These are phyloP conservation scores for Drymonia ruficornis DNA, from an alignment of 2,888 invertebrate species.

Conservation along the genomic window DNA sequence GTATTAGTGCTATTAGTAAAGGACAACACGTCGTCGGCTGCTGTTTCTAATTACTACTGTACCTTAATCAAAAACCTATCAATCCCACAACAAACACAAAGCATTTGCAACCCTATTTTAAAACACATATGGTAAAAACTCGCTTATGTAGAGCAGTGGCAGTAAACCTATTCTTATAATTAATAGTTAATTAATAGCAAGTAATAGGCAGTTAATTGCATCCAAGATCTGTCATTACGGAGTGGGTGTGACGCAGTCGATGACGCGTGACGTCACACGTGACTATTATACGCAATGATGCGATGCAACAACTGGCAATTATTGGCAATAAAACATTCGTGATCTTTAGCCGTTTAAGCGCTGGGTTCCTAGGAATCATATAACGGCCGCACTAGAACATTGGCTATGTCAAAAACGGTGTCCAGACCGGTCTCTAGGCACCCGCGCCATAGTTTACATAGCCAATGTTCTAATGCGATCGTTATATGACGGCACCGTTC, in stretches of 20 bases:
- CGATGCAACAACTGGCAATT: no score
- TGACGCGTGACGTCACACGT: not conserved
- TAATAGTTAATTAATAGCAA: not conserved
- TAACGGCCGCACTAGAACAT: no score
- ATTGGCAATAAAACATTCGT: not conserved
- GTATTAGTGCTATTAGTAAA: not conserved
- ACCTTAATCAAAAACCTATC: not conserved
- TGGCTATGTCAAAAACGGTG: no score
- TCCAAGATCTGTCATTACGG: slow-evolving; percentile 1
- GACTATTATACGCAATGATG: not conserved
- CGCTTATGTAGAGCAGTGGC: not conserved
- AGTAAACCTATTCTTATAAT: not conserved
- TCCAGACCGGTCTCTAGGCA: no score
- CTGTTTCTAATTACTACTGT: not conserved
- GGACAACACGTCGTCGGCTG: not conserved
- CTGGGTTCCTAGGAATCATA: no score
- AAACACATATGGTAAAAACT: not conserved
- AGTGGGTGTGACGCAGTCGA: not conserved
- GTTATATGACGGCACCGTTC: no score
- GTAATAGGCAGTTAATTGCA: not conserved
- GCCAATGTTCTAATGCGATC: no score
- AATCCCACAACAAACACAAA: not conserved
- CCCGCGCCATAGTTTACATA: no score
- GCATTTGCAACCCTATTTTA: not conserved
- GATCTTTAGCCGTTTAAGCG: no score